Evolutionary conservation across 2,797 vertebrate species (phyloP).

Genomic region (Rhynchotus rufescens): DNA sequence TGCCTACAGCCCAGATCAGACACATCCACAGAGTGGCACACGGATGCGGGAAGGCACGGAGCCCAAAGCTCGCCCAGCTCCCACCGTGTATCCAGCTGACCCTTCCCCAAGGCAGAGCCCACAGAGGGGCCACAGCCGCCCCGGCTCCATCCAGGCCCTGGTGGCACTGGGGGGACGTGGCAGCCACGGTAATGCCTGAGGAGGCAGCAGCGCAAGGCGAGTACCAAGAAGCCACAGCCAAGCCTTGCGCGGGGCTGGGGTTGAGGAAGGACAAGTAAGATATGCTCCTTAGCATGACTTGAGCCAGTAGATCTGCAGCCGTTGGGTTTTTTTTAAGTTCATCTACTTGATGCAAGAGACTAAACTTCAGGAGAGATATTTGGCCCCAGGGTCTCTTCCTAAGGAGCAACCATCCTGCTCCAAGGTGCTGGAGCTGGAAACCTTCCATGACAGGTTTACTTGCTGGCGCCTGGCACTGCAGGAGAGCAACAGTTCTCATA

Average conservation of each 20-base stretch:
- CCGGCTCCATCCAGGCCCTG: too few species aligned
- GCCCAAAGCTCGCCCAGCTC: neutral
- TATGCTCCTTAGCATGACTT: neutral
- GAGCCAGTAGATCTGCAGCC: neutral
- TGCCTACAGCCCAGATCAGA: neutral
- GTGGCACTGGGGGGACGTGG: neutral
- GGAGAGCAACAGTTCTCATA: neutral
- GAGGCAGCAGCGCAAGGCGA: constrained; percentile 21
- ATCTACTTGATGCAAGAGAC: neutral
- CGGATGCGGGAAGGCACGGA: neutral
- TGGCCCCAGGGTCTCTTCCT: accelerated
- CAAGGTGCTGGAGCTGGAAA: neutral
- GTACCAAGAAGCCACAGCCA: constrained; percentile 52
- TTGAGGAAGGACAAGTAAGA: neutral
- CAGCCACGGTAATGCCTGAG: neutral
- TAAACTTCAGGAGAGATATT: neutral
- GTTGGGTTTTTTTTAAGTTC: neutral
- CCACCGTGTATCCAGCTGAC: neutral
- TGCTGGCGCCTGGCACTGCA: neutral
- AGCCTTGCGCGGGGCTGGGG: constrained; percentile 39
- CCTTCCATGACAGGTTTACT: neutral
- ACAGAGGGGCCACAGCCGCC: neutral
- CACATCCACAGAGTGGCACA: neutral
- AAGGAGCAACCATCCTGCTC: neutral
- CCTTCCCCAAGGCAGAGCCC: neutral